Base-by-base conservation (phyloP, 2,797 vertebrate genomes). In the Melanotaenia trifasciata region DNA sequence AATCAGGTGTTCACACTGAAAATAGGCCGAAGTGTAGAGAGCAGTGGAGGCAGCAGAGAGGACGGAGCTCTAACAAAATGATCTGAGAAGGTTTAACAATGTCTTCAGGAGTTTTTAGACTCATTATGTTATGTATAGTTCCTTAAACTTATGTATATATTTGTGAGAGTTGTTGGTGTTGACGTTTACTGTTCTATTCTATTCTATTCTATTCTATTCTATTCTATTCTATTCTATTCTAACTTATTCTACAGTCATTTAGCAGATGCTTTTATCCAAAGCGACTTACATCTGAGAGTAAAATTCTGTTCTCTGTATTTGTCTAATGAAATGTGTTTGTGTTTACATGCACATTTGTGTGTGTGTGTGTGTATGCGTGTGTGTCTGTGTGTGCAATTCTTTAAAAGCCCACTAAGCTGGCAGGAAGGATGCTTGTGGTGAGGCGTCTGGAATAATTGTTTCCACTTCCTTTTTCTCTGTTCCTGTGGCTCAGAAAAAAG, bases 401-500 rank as follows among this genome's bases (percentile, higher is more conserved):
- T 79, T 77, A 88, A 89, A 83, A 69, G 77, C 83, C 88, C 90
- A 84, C 84, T 83, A 85, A 85, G 59, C 84, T 59, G 69, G 67
- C 79, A 91, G 92, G 86, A 92, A 93, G 93, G 92, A 94, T 93
- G 91, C 93, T 90, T 92, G 93, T 83, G 92, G 94, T 87, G 81
- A 72, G 60, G 67, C 57, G 87, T 93, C 88, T 94, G 89, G 79
- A 79, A 92, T 87, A 91, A 92, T 88, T 91, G 90, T 92, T 90
- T 76, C 89, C 90, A 92, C 88, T 94, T 94, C 92, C 93, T 88
- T 81, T 92, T 93, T 87, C 88, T 88, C 70, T 65, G 38, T 83
- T 91, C 53, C 71, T 80, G 81, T 74, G 90, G 90, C 84, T 81
- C 83, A 87, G 88, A 84, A 82, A 76, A 33, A 74, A 32, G 57